phyloP scores from a whole-genome alignment of 1,140 invertebrate species.

The Pristionchus pacificus region DNA sequence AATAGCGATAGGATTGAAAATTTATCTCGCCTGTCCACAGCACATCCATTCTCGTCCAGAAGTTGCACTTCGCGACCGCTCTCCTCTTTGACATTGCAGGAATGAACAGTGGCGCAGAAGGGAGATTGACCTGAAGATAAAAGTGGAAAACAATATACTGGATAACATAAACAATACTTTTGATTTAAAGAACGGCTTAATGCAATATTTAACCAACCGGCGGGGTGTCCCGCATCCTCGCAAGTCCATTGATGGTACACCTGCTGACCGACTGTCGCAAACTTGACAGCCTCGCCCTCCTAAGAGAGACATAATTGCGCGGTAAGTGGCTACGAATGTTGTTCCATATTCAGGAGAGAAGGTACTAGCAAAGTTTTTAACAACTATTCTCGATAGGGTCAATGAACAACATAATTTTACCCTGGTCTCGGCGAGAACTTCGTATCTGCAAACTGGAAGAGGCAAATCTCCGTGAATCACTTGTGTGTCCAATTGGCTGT shows the following conservation, averaged over 20 bases:
- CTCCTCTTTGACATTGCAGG: conserved; percentile 37
- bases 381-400: too few species aligned
- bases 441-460: conserved; percentile 30
- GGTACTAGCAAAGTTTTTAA: too few species aligned
- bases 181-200: too few species aligned
- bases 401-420: too few species aligned
- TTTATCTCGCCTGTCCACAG: conserved; percentile 28
- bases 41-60: conserved; percentile 41
- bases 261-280: conserved; percentile 39
- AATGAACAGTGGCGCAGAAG: conserved; percentile 41
- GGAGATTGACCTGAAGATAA: conserved; percentile 22
- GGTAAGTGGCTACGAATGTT: too few species aligned
- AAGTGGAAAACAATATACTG: too few species aligned
- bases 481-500: conserved; percentile 11
- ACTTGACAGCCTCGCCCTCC: conserved; percentile 40
- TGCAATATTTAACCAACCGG: too few species aligned
- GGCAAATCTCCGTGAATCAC: conserved; percentile 33
- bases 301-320: conserved; percentile 19
- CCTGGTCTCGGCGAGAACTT: neutral
- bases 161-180: too few species aligned
- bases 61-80: conserved; percentile 40
- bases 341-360: too few species aligned
- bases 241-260: conserved; percentile 42
- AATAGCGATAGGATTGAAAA: neutral
- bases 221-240: conserved; percentile 7